Evolutionary conservation across 2,888 invertebrate species (phyloP), one percentile per base, ranked within the genome.

Genomic region (Sericinus montela): DNA sequence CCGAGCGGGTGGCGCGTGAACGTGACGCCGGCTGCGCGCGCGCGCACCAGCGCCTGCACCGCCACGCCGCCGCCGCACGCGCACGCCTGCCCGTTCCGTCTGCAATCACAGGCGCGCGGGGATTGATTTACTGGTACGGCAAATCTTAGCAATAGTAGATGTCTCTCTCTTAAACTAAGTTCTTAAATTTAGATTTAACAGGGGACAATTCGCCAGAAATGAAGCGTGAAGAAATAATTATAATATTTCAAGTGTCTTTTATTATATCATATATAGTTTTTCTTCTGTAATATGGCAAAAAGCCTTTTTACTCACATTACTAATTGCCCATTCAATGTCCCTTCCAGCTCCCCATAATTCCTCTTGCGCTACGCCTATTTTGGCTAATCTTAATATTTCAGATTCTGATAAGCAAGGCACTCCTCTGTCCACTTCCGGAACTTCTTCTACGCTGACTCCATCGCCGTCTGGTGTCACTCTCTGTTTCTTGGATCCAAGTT

Each of bases 281-380:
- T n/a, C n/a, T n/a, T n/a, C n/a, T n/a, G n/a, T n/a, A n/a, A n/a
- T n/a, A n/a, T n/a, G n/a, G n/a, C n/a, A n/a, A n/a, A n/a, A n/a
- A n/a, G n/a, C n/a, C n/a, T n/a, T n/a, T n/a, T n/a, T n/a, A 52
- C 63, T 69, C 60, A 92, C 92, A 65, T 91, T 80, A 51, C 72
- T 75, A 35, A 94, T 74, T 8, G 95, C 95, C 94, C 95, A 97
- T 76, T 97, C 96, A 46, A 97, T 92, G 67, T 96, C 96, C 56
- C 94, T 88, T 0, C 93, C 91, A 1, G 90, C 89, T 0, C 93
- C 94, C 83, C 93, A 95, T 13, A 91, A 68, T 35, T 87, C 75
- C 69, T 96, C 95, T 53, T 96, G 82, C 13, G 80, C 60, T 1
- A 92, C 67, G 8, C 80, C 86, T 0, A 80, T 55, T 30, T 57